phyloP scores from a whole-genome alignment of 53 echinoderm and acorn worm genomes.

The Echinometra lucunter region DNA sequence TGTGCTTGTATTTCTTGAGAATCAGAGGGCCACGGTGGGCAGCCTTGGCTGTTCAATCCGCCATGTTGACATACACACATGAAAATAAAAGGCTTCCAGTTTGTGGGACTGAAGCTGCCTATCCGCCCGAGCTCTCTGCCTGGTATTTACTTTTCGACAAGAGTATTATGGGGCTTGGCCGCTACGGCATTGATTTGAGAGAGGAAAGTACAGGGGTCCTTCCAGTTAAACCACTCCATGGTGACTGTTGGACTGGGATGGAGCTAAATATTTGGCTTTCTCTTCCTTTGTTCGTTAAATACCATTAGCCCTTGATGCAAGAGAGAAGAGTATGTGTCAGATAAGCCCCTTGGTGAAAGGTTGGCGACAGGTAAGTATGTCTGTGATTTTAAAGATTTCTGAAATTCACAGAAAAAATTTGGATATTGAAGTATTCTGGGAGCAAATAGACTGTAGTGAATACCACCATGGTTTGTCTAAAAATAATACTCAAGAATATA shows the following conservation, averaged over 20 bases:
- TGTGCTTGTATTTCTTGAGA: slow-evolving; percentile 20
- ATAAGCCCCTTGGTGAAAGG: slow-evolving; percentile 24
- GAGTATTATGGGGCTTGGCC: slow-evolving; percentile 53
- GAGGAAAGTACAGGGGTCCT: slow-evolving; percentile 57
- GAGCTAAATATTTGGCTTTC: slow-evolving; percentile 68
- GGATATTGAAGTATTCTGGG: not conserved
- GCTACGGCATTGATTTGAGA: slow-evolving; percentile 58
- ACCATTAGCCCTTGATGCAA: slow-evolving; percentile 20
- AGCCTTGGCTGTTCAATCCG: not conserved
- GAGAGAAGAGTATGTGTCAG: not conserved
- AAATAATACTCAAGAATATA: not conserved
- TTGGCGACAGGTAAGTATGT: not conserved
- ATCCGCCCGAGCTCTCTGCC: slow-evolving; percentile 57
- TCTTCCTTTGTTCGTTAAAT: slow-evolving; percentile 52
- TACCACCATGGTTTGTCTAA: not conserved
- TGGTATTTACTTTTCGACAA: slow-evolving; percentile 60
- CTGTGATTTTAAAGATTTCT: slow-evolving; percentile 26
- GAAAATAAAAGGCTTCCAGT: slow-evolving; percentile 41
- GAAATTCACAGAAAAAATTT: slow-evolving; percentile 6
- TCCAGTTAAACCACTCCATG: slow-evolving; percentile 40
- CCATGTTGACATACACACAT: slow-evolving; percentile 44
- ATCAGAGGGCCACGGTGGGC: not conserved
- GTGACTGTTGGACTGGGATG: slow-evolving; percentile 39
- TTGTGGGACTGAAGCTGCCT: slow-evolving; percentile 45
- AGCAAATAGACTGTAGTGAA: not conserved